A percentile compares a stretch with the other conserved stretches of the same genome.
phyloP scores from a whole-genome alignment of 2,888 invertebrate species.

The Trissonchulus sp. region DNA sequence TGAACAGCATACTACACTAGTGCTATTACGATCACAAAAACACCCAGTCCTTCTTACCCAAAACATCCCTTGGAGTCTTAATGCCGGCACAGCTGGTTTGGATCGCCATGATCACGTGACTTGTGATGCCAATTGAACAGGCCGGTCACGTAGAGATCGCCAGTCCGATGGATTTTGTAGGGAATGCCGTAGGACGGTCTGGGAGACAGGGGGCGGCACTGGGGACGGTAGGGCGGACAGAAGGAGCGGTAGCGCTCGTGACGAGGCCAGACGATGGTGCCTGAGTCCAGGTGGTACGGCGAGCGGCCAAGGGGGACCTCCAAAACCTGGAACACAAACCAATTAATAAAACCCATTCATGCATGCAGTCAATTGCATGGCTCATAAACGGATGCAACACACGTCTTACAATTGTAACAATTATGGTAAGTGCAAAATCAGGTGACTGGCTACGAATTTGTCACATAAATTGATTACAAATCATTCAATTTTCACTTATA shows the following conservation, averaged over 20 bases:
- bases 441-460: no score
- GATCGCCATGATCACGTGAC: neutral
- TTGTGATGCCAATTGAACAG: slow-evolving; percentile 24
- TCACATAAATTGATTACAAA: no score
- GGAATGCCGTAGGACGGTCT: neutral
- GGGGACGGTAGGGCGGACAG: slow-evolving; percentile 17
- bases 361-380: no score
- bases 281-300: slow-evolving; percentile 7
- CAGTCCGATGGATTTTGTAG: slow-evolving; percentile 10
- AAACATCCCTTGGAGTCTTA: neutral
- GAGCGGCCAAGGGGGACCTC: slow-evolving; percentile 1
- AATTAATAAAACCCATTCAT: no score
- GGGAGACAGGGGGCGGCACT: neutral
- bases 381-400: no score
- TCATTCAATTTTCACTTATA: no score
- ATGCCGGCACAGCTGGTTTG: neutral
- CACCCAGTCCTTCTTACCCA: no score
- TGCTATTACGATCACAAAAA: no score
- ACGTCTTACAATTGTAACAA: no score
- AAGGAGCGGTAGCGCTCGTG: neutral
- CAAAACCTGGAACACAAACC: slow-evolving; percentile 8
- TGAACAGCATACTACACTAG: no score
- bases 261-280: slow-evolving; percentile 15
- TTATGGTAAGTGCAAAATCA: no score
- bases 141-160: slow-evolving; percentile 30